Evolutionary conservation across 2,888 invertebrate species (phyloP), one percentile per base, ranked within the genome.

Genomic region (Scaptomyza caliginosa): DNA sequence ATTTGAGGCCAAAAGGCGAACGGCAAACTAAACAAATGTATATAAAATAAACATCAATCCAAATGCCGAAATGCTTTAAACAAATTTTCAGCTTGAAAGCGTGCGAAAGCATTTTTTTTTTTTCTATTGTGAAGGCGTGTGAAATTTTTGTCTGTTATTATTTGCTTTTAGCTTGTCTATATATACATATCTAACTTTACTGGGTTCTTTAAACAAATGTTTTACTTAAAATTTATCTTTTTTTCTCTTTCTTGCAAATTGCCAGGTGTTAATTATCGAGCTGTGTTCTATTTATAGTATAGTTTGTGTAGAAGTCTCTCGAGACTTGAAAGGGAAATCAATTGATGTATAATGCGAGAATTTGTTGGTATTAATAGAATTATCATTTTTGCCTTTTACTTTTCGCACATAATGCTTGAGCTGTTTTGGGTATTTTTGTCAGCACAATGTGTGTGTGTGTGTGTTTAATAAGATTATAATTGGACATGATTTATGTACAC

Each of bases 381-480:
- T 50, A 30, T 50, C 2, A 26, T 34, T 38, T 30, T 34, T 28
- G 26, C 24, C 48, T 32, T 52, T 73, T 66, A 70, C 23, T 52
- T 67, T 51, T 49, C 24, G 42, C 46, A 67, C 26, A 26, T 1
- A 0, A 23, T 11, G 28, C 17, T 23, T 42, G 10, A 34, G 11
- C 42, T 74, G 64, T 64, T 74, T 74, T 68, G 28, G 70, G 55
- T 13, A n/a, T 49, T 72, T 13, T 36, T 28, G 28, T 39, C 36
- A 50, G 32, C 30, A 57, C 57, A 74, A 71, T 71, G 59, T n/a
- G n/a, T n/a, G n/a, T n/a, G n/a, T n/a, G n/a, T n/a, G n/a, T n/a
- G n/a, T 74, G 74, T 71, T 75, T 75, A 71, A 74, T 71, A 66
- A 60, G 56, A 56, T 74, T 75, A 75, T 75, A 74, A 74, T 74